Evolutionary conservation across 2,888 invertebrate species (phyloP).

Genomic region (Eupithecia tripunctaria): DNA sequence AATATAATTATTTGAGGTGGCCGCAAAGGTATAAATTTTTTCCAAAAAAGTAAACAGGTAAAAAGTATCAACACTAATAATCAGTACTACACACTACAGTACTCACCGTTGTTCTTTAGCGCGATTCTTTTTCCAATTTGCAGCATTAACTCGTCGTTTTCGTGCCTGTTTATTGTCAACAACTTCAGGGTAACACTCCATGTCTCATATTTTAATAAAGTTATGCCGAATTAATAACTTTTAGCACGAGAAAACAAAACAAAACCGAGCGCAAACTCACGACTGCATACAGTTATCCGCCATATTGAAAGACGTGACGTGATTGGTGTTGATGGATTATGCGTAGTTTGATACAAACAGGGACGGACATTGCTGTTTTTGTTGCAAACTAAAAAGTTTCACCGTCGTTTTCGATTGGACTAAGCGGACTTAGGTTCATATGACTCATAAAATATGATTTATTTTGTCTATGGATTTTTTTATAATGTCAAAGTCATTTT

Average conservation of each 20-base stretch:
- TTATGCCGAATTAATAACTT: slow-evolving; percentile 19
- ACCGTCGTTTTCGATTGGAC: too few species aligned
- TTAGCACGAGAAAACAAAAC: slow-evolving; percentile 6
- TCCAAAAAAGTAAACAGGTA: too few species aligned
- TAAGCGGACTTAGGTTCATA: too few species aligned
- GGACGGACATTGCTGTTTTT: too few species aligned
- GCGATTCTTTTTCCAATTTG: slow-evolving; percentile 26
- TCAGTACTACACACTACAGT: too few species aligned
- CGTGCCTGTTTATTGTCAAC: slow-evolving; percentile 28
- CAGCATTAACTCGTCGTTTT: slow-evolving; percentile 22
- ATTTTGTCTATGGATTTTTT: too few species aligned
- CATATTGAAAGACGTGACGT: slow-evolving; percentile 20
- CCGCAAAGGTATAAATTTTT: too few species aligned
- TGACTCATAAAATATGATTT: too few species aligned
- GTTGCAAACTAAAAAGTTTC: too few species aligned
- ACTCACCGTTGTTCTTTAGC: slow-evolving; percentile 15
- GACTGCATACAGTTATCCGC: slow-evolving; percentile 19
- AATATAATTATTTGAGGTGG: too few species aligned
- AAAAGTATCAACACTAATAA: too few species aligned
- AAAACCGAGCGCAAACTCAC: slow-evolving; percentile 10
- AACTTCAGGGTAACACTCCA: slow-evolving; percentile 29
- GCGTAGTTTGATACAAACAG: slow-evolving; percentile 6
- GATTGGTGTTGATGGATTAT: slow-evolving; percentile 19
- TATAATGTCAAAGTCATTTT: too few species aligned
- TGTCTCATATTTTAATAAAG: slow-evolving; percentile 10